Conservation (phyloP, 2,888 invertebrate genomes). For the Geotrupes spiniger region DNA sequence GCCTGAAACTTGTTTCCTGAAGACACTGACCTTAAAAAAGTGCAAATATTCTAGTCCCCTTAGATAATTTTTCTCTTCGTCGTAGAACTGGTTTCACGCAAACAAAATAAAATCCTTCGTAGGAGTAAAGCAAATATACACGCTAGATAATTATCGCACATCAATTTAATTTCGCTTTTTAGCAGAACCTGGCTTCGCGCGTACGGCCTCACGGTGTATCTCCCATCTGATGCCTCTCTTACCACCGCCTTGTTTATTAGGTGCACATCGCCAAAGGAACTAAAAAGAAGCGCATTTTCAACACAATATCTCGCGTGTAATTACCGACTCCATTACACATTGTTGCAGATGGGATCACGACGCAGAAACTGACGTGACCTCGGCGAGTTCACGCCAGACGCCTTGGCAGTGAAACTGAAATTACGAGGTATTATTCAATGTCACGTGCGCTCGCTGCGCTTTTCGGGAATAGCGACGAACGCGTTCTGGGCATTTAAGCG, state of each 20-base stretch:
- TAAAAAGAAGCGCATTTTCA: not conserved
- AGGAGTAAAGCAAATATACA: conserved; percentile 1
- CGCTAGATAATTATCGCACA: not conserved
- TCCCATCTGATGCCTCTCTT: not conserved
- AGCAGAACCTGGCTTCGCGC: conserved; percentile 1
- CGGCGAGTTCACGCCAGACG: no score
- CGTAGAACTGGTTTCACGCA: not conserved
- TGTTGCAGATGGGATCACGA: not conserved
- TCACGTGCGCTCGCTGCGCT: no score
- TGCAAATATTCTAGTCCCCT: no score
- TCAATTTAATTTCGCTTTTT: conserved; percentile 5
- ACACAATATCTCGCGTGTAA: conserved; percentile 4
- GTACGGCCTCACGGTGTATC: not conserved
- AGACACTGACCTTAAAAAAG: no score
- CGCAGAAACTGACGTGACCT: not conserved
- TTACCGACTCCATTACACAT: not conserved
- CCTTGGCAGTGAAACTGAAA: not conserved
- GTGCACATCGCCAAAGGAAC: not conserved
- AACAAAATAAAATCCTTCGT: conserved; percentile 1
- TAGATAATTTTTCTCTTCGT: no score
- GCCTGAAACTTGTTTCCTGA: not conserved
- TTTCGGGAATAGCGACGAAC: no score
- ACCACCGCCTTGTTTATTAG: not conserved
- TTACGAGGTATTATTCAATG: no score
- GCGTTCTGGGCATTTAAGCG: no score